These are phyloP conservation scores for Prunella himalayana DNA, from an alignment of 2,113 vertebrate genomes.

Conservation along the genomic window DNA sequence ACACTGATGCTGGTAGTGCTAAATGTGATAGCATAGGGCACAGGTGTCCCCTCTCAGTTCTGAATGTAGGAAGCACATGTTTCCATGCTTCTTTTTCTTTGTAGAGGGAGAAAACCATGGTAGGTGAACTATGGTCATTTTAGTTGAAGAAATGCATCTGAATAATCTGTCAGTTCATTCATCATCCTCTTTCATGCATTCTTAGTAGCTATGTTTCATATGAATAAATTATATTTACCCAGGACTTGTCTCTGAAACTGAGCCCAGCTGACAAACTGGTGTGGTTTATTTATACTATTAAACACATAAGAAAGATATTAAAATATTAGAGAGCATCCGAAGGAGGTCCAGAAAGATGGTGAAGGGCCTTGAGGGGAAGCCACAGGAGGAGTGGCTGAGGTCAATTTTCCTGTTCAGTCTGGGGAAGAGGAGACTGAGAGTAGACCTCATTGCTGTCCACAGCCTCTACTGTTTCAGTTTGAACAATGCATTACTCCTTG, in stretches of 20 bases:
- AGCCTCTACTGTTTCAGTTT: background rate
- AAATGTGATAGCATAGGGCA: background rate
- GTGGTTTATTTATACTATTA: background rate
- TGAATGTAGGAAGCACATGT: background rate
- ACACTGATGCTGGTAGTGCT: background rate
- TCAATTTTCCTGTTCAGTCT: background rate
- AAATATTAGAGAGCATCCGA: background rate
- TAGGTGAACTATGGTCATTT: background rate
- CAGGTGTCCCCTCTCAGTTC: background rate
- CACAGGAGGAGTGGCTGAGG: background rate
- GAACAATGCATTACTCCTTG: background rate
- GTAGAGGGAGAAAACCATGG: background rate
- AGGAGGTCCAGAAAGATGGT: background rate
- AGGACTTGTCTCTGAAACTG: background rate
- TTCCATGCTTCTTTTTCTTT: background rate
- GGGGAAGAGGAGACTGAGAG: background rate
- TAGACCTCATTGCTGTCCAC: background rate
- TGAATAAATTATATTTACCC: background rate
- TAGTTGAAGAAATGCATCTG: background rate
- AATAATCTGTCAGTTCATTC: background rate
- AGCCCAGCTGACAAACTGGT: background rate
- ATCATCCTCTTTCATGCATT: background rate
- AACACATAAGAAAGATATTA: background rate
- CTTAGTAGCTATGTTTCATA: background rate
- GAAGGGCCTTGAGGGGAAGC: background rate